phyloP scores from a whole-genome alignment of 30 jellyfish, hydroid and myxozoan genomes.

The Aurelia sp. region DNA sequence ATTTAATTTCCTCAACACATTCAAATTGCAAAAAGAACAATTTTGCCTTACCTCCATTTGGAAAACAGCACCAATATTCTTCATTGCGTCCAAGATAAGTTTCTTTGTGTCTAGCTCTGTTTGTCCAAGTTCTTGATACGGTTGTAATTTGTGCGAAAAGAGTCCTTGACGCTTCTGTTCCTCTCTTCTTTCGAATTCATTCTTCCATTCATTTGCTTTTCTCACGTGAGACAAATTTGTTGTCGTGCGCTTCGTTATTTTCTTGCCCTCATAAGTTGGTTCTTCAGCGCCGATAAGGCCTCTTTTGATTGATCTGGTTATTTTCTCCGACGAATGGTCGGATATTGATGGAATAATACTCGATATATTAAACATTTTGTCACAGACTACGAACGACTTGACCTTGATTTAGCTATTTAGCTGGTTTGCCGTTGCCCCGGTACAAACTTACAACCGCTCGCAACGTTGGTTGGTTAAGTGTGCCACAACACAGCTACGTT shows the following conservation, averaged over 20 bases:
- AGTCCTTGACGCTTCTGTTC: constrained; percentile 72
- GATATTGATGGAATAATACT: background rate
- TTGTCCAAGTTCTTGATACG: constrained; percentile 79
- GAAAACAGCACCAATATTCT: constrained; percentile 68
- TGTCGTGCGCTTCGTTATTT: constrained; percentile 28
- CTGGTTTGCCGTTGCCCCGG: background rate
- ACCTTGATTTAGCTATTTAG: background rate
- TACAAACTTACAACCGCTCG: too few species aligned
- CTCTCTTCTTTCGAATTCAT: constrained; percentile 52
- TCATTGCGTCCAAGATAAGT: constrained; percentile 71
- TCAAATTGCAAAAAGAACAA: too few species aligned
- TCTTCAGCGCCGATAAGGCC: constrained; percentile 11
- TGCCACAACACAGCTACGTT: too few species aligned
- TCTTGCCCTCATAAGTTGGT: constrained; percentile 36
- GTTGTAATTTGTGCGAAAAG: constrained; percentile 57
- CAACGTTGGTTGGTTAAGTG: too few species aligned
- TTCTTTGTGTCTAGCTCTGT: constrained; percentile 59
- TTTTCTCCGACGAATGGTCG: constrained; percentile 31
- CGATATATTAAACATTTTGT: background rate
- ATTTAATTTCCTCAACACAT: too few species aligned
- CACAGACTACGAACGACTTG: too few species aligned
- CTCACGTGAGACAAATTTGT: constrained; percentile 13
- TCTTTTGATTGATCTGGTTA: constrained; percentile 30
- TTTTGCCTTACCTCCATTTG: constrained; percentile 42
- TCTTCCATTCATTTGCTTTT: constrained; percentile 70